Percentiles rank a stretch among this genome's conserved stretches.
Evolutionary conservation across 1,140 invertebrate genomes (phyloP).

Genomic region (Orchestia grillus): DNA sequence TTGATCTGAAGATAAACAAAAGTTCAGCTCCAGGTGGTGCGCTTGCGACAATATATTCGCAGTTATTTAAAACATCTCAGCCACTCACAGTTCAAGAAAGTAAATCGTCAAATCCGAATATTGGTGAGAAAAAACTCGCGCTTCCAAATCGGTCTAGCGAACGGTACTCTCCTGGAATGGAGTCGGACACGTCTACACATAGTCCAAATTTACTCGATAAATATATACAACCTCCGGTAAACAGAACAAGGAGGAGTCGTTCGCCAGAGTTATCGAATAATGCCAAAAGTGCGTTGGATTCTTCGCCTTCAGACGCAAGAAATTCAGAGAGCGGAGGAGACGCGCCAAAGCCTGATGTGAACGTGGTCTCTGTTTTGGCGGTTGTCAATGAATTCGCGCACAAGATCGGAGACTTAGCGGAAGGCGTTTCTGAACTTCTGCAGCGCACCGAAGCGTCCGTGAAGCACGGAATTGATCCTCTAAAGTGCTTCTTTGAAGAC

Average conservation of each 20-base stretch:
- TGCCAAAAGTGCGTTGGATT: background rate
- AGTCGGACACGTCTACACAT: background rate
- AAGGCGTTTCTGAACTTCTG: background rate
- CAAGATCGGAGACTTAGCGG: background rate
- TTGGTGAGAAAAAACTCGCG: background rate
- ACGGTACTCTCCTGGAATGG: conserved; percentile 11
- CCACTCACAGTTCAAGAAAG: background rate
- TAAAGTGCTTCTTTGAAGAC: background rate
- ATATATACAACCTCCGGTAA: background rate
- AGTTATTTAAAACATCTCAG: background rate
- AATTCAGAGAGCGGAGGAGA: background rate
- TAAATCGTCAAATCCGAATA: background rate
- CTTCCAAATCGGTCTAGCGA: background rate
- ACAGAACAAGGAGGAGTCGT: background rate
- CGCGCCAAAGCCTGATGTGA: background rate
- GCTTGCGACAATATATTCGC: background rate
- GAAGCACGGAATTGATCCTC: background rate
- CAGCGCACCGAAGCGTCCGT: background rate
- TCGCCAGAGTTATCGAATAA: background rate
- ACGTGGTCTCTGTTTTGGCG: background rate
- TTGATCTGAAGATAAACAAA: background rate
- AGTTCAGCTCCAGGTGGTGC: background rate
- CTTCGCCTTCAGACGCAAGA: background rate
- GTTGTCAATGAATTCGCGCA: conserved; percentile 42
- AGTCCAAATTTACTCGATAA: background rate